Conservation (phyloP, 2,888 invertebrate species). For the Hydrotaea diabolus region DNA sequence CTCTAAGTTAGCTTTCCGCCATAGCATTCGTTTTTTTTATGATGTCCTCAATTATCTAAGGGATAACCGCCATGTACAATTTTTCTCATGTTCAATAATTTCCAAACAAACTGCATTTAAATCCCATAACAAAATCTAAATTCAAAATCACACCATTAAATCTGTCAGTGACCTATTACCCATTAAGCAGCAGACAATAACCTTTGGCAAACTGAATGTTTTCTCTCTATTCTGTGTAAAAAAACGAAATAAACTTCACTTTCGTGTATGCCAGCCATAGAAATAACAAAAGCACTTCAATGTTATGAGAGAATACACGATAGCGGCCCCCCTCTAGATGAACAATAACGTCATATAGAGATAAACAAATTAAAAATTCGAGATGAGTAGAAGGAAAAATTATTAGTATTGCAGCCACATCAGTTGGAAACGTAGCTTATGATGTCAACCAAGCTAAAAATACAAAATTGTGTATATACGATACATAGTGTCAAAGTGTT, state of each 20-base stretch:
- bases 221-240: constrained; percentile 22
- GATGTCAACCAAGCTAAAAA: constrained; percentile 9
- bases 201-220: constrained; percentile 24
- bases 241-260: constrained; percentile 36
- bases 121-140: background rate
- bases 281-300: constrained; percentile 3
- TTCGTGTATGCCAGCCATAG: constrained; percentile 24
- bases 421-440: background rate
- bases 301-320: constrained; percentile 8
- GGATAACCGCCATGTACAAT: no score
- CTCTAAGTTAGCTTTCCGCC: no score
- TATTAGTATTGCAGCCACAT: background rate
- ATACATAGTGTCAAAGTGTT: background rate
- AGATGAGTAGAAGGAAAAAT: constrained; percentile 13
- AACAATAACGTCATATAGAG: constrained; percentile 37
- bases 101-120: no score
- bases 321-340: background rate
- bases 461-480: background rate
- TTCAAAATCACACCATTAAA: constrained; percentile 58
- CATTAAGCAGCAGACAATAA: constrained; percentile 34
- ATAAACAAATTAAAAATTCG: constrained; percentile 21
- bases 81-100: no score
- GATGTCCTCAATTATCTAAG: no score
- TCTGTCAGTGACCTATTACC: constrained; percentile 61
- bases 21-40: no score